Conservation (phyloP, 2,797 vertebrate genomes). For the Mormyrops attenuatus region DNA sequence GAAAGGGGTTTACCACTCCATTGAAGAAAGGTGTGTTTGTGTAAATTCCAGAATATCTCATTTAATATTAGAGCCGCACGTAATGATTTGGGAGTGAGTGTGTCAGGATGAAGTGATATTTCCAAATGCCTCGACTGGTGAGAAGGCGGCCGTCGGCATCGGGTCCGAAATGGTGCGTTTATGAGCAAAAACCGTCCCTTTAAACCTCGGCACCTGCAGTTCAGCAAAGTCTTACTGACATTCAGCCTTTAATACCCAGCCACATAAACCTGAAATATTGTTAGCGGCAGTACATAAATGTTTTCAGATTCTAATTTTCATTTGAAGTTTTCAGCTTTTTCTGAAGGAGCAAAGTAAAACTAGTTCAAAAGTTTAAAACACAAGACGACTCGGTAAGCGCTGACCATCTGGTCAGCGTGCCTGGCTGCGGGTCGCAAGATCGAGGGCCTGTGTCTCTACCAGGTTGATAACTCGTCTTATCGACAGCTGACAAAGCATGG, state of each 20-base stretch:
- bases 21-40: constrained; percentile 15
- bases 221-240: not conserved
- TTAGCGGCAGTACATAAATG: not conserved
- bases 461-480: not conserved
- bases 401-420: not conserved
- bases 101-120: not conserved
- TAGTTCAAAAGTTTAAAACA: not conserved
- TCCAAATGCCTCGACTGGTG: not conserved
- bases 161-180: not conserved
- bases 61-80: not conserved
- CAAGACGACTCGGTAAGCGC: not conserved
- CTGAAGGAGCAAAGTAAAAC: not conserved
- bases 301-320: not conserved
- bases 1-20: not conserved
- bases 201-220: not conserved
- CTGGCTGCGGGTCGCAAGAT: not conserved
- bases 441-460: not conserved
- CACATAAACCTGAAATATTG: not conserved
- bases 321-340: not conserved
- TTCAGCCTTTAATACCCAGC: not conserved
- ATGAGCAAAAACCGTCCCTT: not conserved
- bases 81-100: not conserved
- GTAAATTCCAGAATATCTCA: not conserved
- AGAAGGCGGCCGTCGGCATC: not conserved
- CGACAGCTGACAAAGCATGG: not conserved